phyloP scores from a whole-genome alignment of 2,113 vertebrate species.

The Mustela lutreola region DNA sequence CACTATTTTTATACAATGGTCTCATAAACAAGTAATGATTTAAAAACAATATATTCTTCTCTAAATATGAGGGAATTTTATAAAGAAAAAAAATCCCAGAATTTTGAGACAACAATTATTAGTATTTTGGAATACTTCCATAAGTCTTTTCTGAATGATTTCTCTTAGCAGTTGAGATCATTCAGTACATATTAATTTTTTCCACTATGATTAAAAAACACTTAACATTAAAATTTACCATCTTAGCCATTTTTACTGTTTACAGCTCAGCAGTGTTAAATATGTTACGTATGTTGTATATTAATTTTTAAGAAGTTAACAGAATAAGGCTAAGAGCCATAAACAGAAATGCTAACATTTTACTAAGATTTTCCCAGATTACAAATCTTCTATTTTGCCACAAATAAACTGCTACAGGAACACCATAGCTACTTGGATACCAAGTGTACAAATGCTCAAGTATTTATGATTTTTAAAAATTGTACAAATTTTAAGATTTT shows the following conservation, averaged over 20 bases:
- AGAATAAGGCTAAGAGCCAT: not conserved
- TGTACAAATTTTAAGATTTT: not conserved
- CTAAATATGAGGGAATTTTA: conserved; percentile 35
- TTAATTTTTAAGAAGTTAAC: conserved; percentile 44
- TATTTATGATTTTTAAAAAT: not conserved
- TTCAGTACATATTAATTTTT: conserved; percentile 8
- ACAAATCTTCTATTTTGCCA: not conserved
- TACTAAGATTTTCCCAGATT: conserved; percentile 32
- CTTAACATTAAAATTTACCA: not conserved
- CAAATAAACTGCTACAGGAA: conserved; percentile 37
- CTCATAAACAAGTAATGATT: not conserved
- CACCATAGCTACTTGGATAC: not conserved
- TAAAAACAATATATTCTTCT: conserved; percentile 46
- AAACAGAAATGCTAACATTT: conserved; percentile 43
- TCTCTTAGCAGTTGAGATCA: not conserved
- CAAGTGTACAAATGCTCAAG: not conserved
- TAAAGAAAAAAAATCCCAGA: conserved; percentile 12
- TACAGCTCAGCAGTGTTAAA: not conserved
- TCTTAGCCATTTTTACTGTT: not conserved
- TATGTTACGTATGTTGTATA: not conserved
- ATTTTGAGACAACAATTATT: conserved; percentile 36
- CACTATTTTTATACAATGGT: not conserved
- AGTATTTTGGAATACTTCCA: conserved; percentile 21
- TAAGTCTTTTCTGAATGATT: not conserved
- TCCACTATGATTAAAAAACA: conserved; percentile 41